Evolutionary conservation across 2,113 vertebrate species (phyloP), one percentile per base, ranked within the genome.

Genomic region (Solea senegalensis): DNA sequence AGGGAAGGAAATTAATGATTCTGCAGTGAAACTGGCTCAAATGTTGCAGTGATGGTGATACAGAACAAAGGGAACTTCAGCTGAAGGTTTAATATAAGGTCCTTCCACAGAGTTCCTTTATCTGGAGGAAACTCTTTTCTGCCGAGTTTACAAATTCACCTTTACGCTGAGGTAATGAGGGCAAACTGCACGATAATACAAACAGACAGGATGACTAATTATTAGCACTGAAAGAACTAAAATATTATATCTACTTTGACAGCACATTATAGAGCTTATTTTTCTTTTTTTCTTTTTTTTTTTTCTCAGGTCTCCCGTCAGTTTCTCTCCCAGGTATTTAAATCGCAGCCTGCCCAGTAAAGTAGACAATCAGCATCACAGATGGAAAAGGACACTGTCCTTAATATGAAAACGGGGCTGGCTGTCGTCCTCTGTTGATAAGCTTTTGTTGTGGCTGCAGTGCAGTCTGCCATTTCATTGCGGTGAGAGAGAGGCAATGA

Each of bases 381-480:
- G 70, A 74, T 43, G 39, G 55, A 41, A 48, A 66, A 11, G 10
- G 8, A 62, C 56, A 52, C 0, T 54, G 81, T 81, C 79, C 81
- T 78, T 83, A 72, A 58, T 28, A 59, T 77, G 74, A 87, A 81
- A 76, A 45, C 65, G 21, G 50, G 39, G 58, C 39, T 65, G 0
- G 72, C 75, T 70, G 80, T 85, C 71, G 78, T 40, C 44, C 57
- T 76, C 5, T 14, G 6, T 45, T 65, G 62, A 78, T 81, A 2
- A 58, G 61, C 28, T 56, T 80, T 69, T 48, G n/a, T 59, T 48
- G 21, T 51, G 64, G 69, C 77, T 65, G 73, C 57, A 65, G 40
- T 62, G 49, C 58, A 66, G 50, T 71, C 53, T 65, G 46, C 58
- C 46, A 9, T 81, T 84, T 87, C 81, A 78, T 74, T 58, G 72